These are phyloP conservation scores for Felis catus DNA, from an alignment of 2,113 vertebrate species.

Conservation along the genomic window DNA sequence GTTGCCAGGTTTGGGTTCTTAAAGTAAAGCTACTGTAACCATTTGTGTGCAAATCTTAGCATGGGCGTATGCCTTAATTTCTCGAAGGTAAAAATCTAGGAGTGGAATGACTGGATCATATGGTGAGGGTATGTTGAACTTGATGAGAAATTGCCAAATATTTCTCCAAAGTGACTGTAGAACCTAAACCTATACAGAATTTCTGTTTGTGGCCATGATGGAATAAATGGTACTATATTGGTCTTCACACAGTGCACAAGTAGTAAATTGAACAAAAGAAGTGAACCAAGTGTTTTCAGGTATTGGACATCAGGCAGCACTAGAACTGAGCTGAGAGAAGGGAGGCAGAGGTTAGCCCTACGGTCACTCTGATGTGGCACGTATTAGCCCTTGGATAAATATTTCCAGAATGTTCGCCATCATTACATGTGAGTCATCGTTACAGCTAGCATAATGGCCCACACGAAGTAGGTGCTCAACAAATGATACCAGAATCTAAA, in stretches of 20 bases:
- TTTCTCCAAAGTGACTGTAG: background rate
- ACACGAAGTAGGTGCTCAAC: background rate
- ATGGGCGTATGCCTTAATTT: background rate
- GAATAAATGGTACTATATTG: background rate
- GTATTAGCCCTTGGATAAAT: background rate
- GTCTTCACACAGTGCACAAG: background rate
- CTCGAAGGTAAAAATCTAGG: background rate
- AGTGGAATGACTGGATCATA: background rate
- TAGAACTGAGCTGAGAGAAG: background rate
- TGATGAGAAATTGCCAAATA: slow-evolving; percentile 4
- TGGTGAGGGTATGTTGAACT: background rate
- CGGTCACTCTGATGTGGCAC: background rate
- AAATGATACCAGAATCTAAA: background rate
- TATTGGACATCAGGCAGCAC: background rate
- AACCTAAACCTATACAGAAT: background rate
- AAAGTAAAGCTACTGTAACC: background rate
- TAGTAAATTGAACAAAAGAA: background rate
- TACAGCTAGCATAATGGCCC: background rate
- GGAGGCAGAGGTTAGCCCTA: background rate
- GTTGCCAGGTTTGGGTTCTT: background rate
- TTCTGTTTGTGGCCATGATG: background rate
- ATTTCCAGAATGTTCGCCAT: background rate
- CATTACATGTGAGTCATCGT: background rate
- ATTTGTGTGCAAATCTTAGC: background rate
- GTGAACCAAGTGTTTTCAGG: background rate